phyloP scores from a whole-genome alignment of 2,797 vertebrate genomes.

The Sphenodon punctatus region DNA sequence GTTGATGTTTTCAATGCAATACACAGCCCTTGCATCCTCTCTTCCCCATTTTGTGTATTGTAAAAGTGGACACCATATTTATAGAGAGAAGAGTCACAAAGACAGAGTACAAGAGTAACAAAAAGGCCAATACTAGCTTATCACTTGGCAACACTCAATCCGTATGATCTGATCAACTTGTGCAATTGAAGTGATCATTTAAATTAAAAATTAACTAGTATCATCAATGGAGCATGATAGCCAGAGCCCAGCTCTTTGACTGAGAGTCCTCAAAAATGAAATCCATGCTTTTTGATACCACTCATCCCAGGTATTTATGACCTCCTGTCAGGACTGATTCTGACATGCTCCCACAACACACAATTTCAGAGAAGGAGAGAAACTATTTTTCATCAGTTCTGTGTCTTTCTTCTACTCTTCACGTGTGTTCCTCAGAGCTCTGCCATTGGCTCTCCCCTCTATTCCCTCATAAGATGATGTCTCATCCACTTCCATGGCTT shows the following conservation, averaged over 20 bases:
- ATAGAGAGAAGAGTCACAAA: neutral
- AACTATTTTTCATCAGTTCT: neutral
- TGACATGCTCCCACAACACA: neutral
- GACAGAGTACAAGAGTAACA: neutral
- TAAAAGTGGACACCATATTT: too few species aligned
- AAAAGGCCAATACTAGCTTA: too few species aligned
- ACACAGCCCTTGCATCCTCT: neutral
- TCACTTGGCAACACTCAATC: too few species aligned
- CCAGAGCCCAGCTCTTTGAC: neutral
- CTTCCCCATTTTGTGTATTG: neutral
- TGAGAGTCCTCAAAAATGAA: neutral
- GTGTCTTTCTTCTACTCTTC: neutral
- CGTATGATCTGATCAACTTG: neutral
- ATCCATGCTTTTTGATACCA: neutral
- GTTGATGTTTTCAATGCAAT: neutral
- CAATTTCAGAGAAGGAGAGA: neutral
- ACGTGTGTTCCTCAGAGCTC: neutral
- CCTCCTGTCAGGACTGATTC: neutral
- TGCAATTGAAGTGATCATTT: neutral
- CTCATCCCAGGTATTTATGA: neutral
- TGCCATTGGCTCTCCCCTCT: neutral
- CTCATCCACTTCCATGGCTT: neutral
- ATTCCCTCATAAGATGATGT: too few species aligned
- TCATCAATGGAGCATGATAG: neutral
- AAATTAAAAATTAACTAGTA: neutral